phyloP scores from a whole-genome alignment of 1,140 invertebrate genomes.

The Eulimnadia texana region DNA sequence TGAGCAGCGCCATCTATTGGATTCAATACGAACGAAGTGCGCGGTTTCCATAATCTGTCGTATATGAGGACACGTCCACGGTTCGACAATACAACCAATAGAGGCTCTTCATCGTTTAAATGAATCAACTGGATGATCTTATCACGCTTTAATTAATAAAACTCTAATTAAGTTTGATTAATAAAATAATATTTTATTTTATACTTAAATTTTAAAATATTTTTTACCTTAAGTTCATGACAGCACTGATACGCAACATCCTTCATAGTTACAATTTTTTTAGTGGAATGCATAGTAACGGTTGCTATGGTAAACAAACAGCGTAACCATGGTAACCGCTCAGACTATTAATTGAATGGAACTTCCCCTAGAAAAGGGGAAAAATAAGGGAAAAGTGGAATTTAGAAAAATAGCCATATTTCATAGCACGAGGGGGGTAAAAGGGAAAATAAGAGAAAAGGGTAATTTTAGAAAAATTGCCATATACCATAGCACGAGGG shows the following conservation, averaged over 20 bases:
- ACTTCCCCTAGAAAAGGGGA: no score
- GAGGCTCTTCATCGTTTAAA: not conserved
- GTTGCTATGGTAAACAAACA: not conserved
- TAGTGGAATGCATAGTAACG: no score
- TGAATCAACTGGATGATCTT: not conserved
- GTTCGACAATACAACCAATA: not conserved
- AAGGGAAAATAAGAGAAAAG: no score
- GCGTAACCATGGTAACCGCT: no score
- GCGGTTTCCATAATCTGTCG: not conserved
- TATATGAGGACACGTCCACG: constrained; percentile 3
- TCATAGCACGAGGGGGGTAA: no score
- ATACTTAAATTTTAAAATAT: no score
- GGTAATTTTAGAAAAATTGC: no score
- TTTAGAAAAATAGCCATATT: no score
- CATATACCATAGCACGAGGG: no score
- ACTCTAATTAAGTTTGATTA: not conserved
- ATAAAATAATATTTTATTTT: no score
- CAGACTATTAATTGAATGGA: no score
- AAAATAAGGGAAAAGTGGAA: no score
- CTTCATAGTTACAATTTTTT: not conserved
- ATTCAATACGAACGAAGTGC: not conserved
- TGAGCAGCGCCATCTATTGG: not conserved
- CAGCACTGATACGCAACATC: not conserved
- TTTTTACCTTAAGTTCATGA: not conserved
- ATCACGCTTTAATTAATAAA: not conserved